Conservation (phyloP, 2,888 invertebrate genomes). For the Mimas tiliae region DNA sequence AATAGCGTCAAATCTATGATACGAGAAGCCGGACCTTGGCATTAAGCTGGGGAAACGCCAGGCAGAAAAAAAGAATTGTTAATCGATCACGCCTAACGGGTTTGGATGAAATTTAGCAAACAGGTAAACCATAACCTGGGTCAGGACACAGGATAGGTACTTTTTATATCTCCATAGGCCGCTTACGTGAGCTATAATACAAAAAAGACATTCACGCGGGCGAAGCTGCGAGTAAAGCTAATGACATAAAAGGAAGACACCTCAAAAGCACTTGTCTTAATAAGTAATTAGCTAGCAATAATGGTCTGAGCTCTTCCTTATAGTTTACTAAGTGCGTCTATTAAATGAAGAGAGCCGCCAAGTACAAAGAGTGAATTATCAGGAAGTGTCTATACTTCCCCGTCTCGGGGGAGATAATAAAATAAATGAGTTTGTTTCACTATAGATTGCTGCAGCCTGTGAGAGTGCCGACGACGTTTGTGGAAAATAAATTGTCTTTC, state of each 20-base stretch:
- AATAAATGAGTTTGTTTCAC: slow-evolving; percentile 23
- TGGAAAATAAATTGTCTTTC: slow-evolving; percentile 14
- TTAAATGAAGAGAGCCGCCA: slow-evolving; percentile 5
- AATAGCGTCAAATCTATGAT: too few species aligned
- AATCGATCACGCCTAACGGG: too few species aligned
- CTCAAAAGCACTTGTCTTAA: slow-evolving; percentile 19
- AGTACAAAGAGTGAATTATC: slow-evolving; percentile 20
- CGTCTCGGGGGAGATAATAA: slow-evolving; percentile 13
- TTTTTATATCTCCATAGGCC: too few species aligned
- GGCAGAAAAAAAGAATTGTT: too few species aligned
- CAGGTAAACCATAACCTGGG: too few species aligned
- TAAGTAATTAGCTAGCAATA: slow-evolving; percentile 6
- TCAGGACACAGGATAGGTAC: too few species aligned
- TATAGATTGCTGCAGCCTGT: slow-evolving; percentile 10
- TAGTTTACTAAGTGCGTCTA: slow-evolving; percentile 8
- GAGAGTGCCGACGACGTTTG: slow-evolving; percentile 6
- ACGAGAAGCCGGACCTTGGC: too few species aligned
- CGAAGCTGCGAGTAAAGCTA: too few species aligned
- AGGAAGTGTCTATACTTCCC: slow-evolving; percentile 20
- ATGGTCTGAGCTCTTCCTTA: slow-evolving; percentile 9
- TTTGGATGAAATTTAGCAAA: too few species aligned
- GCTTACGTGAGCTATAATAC: too few species aligned
- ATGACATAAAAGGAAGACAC: not conserved
- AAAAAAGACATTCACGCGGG: too few species aligned
- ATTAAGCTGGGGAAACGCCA: too few species aligned